Evolutionary conservation across 2,113 vertebrate genomes (phyloP).

Genomic region (Notechis scutatus): DNA sequence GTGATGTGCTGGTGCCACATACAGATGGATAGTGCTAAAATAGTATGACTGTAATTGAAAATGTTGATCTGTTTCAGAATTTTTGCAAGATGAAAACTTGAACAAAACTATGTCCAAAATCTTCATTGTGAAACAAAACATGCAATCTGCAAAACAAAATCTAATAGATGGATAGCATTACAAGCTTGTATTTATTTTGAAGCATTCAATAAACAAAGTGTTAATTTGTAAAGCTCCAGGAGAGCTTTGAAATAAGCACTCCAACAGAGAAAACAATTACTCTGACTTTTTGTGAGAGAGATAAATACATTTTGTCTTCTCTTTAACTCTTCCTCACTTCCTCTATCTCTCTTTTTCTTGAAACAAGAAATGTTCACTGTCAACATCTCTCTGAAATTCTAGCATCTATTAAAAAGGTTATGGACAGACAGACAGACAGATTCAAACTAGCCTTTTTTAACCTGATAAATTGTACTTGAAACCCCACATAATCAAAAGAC

Average conservation of each 20-base stretch:
- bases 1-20: not conserved
- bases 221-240: constrained; percentile 46
- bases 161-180: constrained; percentile 13
- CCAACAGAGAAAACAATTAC: constrained; percentile 40
- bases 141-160: constrained; percentile 25
- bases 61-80: not conserved
- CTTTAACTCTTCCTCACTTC: constrained; percentile 14
- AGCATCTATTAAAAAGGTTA: not conserved
- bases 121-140: not conserved
- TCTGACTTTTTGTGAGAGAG: constrained; percentile 44
- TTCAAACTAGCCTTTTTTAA: not conserved
- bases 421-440: not conserved
- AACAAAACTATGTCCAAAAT: not conserved
- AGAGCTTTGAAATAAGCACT: constrained; percentile 42
- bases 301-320: constrained; percentile 40
- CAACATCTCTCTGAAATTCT: constrained; percentile 20
- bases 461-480: not conserved
- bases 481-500: not conserved
- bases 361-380: constrained; percentile 26
- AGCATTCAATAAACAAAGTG: constrained; percentile 53
- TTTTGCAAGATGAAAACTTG: constrained; percentile 26
- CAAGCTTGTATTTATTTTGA: constrained; percentile 44
- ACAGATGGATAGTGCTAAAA: not conserved
- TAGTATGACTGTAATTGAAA: not conserved
- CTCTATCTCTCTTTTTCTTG: not conserved